phyloP scores from a whole-genome alignment of 2,113 vertebrate genomes.

The Diadophis punctatus region DNA sequence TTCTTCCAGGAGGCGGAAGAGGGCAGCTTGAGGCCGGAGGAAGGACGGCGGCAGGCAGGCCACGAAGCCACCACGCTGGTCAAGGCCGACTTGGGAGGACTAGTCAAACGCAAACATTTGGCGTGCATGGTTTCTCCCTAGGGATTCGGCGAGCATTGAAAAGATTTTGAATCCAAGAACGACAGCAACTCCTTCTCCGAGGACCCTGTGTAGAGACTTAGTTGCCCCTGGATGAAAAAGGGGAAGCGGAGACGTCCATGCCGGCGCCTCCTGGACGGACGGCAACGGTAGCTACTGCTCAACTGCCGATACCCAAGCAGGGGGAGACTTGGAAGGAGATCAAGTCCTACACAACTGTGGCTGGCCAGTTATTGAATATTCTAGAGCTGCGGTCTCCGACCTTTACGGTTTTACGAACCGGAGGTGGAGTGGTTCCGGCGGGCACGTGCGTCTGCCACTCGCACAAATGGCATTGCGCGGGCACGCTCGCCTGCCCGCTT shows the following conservation, averaged over 20 bases:
- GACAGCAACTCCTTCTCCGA: background rate
- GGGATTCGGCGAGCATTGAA: rapidly evolving
- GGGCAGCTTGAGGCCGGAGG: conserved; percentile 11
- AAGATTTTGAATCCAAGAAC: background rate
- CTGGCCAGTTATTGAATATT: conserved; percentile 55
- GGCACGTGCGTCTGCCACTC: background rate
- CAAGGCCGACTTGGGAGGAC: conserved; percentile 52
- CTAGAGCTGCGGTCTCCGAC: conserved; percentile 25
- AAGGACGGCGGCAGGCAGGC: conserved; percentile 42
- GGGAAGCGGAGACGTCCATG: conserved; percentile 49
- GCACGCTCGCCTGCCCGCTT: too few species aligned
- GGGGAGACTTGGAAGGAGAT: conserved; percentile 36
- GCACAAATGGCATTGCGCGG: background rate
- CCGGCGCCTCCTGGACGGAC: conserved; percentile 33
- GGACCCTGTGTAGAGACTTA: conserved; percentile 10
- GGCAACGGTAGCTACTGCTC: background rate
- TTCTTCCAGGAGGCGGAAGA: conserved; percentile 80
- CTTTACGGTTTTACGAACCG: rapidly evolving
- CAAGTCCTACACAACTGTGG: conserved; percentile 40
- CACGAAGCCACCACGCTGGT: background rate
- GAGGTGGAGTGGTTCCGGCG: too few species aligned
- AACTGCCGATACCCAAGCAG: conserved; percentile 20
- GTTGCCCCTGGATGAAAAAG: conserved; percentile 1
- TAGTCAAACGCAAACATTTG: conserved; percentile 67
- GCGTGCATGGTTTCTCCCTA: conserved; percentile 71